These are phyloP conservation scores for Onychomys arenicola DNA, from an alignment of 2,797 vertebrate genomes.

Conservation along the genomic window DNA sequence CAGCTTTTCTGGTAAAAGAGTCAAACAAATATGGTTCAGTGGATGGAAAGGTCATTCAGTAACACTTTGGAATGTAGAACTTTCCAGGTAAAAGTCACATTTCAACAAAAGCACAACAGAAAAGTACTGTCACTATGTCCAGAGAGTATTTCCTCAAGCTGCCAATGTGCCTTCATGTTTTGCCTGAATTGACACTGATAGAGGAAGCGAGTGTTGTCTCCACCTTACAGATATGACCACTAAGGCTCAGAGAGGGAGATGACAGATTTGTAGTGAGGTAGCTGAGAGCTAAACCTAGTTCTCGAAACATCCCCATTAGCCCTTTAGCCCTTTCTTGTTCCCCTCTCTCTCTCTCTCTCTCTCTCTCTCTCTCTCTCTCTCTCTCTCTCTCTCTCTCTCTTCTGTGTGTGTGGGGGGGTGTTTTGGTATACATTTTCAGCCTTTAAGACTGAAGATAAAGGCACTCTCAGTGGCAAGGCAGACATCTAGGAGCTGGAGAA, in stretches of 20 bases:
- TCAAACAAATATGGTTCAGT: constrained; percentile 16
- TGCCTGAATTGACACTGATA: background rate
- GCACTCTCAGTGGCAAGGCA: background rate
- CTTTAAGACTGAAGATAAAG: background rate
- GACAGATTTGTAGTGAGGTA: background rate
- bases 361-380: no score
- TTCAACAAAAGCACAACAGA: background rate
- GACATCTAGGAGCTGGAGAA: background rate
- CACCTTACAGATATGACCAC: background rate
- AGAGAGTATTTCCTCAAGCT: background rate
- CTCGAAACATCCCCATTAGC: background rate
- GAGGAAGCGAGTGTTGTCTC: background rate
- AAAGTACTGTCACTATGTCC: background rate
- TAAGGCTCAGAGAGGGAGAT: background rate
- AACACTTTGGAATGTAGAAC: constrained; percentile 29
- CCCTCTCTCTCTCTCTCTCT: no score
- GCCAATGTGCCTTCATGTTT: constrained; percentile 15
- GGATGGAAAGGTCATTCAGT: background rate
- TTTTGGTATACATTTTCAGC: background rate
- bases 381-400: no score
- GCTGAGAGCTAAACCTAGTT: background rate
- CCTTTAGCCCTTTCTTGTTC: background rate
- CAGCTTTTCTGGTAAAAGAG: background rate
- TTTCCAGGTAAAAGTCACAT: constrained; percentile 7
- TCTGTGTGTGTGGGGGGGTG: background rate